These are phyloP conservation scores for Tenrec ecaudatus DNA, from an alignment of 2,113 vertebrate genomes.

Conservation along the genomic window DNA sequence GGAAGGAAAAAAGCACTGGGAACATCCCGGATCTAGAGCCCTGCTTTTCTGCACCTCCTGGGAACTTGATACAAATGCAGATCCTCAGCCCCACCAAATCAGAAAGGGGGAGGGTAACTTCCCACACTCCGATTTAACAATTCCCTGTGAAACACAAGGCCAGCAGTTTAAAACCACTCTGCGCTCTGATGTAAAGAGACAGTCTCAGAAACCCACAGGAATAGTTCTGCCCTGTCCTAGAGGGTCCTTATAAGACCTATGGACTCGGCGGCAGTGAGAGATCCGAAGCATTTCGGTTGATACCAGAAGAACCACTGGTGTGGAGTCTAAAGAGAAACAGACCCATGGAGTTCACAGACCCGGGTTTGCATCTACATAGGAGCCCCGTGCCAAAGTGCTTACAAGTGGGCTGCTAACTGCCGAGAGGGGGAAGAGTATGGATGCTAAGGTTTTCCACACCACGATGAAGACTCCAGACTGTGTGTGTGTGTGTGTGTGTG, in stretches of 20 bases:
- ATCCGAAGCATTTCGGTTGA: no score
- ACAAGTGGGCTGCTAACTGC: no score
- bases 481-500: neutral
- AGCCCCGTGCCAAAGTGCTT: no score
- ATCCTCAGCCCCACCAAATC: neutral
- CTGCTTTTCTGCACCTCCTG: neutral
- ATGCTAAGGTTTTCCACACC: neutral
- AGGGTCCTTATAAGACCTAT: no score
- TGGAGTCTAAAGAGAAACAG: neutral
- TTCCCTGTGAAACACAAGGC: no score
- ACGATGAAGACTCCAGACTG: neutral
- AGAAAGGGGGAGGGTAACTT: neutral
- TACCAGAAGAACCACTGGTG: neutral
- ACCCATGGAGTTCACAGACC: no score
- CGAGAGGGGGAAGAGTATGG: neutral
- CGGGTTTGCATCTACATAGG: neutral
- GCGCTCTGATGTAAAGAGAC: no score
- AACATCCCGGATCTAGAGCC: neutral
- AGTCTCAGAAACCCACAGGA: no score
- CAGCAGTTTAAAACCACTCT: no score
- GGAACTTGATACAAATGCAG: neutral
- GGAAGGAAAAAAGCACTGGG: neutral
- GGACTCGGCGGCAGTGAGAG: no score
- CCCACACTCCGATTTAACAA: neutral
- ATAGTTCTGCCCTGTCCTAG: no score